A percentile compares a stretch with the other conserved stretches of the same genome.
These are phyloP conservation scores for Xanthorhoe designata DNA, from an alignment of 2,888 invertebrate species.

Conservation along the genomic window DNA sequence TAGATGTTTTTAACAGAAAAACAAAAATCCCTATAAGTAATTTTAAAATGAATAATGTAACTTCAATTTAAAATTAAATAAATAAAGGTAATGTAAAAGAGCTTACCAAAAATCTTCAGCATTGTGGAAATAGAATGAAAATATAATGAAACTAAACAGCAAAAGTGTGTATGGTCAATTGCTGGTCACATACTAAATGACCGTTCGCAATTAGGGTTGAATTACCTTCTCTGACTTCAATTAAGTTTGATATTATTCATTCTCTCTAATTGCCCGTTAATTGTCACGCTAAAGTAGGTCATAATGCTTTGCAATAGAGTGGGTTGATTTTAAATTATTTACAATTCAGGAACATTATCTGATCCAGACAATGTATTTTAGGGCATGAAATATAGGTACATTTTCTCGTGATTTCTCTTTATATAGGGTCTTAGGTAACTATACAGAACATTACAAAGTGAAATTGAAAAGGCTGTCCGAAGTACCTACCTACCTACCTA, in stretches of 20 bases:
- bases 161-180: constrained; percentile 38
- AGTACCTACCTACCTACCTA: too few species aligned
- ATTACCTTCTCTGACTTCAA: constrained; percentile 38
- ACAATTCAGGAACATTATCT: neutral
- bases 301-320: constrained; percentile 20
- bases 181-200: constrained; percentile 37
- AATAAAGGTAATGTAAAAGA: neutral
- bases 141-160: constrained; percentile 16
- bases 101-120: constrained; percentile 22
- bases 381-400: too few species aligned
- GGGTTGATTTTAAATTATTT: neutral
- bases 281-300: constrained; percentile 41
- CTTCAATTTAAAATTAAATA: neutral
- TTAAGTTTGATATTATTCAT: constrained; percentile 41
- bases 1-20: constrained; percentile 41
- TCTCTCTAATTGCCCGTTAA: constrained; percentile 44
- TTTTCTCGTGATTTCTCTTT: too few species aligned
- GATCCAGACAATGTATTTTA: too few species aligned
- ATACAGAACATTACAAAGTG: too few species aligned
- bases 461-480: too few species aligned
- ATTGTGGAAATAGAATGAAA: neutral
- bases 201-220: constrained; percentile 41
- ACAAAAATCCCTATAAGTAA: constrained; percentile 24
- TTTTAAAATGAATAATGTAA: neutral
- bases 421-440: too few species aligned